phyloP scores from a whole-genome alignment of 2,113 vertebrate species.

The Coturnix japonica region DNA sequence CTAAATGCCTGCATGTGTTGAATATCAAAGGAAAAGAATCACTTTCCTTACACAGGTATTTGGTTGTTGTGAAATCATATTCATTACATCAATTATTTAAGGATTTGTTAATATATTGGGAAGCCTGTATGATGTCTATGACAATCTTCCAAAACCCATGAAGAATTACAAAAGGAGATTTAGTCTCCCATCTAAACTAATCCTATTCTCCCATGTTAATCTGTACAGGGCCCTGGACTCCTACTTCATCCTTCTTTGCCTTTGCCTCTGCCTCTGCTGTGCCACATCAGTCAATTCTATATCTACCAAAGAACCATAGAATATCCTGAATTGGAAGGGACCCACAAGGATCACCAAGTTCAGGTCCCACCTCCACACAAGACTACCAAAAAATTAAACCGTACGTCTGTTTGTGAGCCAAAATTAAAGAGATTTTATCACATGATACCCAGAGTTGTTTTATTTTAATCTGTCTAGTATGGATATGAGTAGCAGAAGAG shows the following conservation, averaged over 20 bases:
- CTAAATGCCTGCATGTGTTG: neutral
- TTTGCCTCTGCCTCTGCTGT: neutral
- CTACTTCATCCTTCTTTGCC: neutral
- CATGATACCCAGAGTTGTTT: neutral
- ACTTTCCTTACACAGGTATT: neutral
- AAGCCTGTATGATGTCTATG: neutral
- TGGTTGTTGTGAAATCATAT: neutral
- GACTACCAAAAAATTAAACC: neutral
- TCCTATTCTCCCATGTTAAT: neutral
- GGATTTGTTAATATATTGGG: neutral
- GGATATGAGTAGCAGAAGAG: neutral
- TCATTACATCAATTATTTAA: neutral
- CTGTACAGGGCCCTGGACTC: neutral
- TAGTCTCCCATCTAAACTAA: neutral
- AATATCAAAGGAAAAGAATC: neutral
- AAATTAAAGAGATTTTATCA: neutral
- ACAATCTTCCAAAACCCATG: neutral
- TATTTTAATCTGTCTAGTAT: neutral
- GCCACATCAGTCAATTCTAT: neutral
- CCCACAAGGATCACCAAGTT: neutral
- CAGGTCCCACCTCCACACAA: neutral
- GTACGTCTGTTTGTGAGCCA: neutral
- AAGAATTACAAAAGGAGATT: neutral
- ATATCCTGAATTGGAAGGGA: neutral
- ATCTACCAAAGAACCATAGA: neutral